Evolutionary conservation across 2,888 invertebrate species (phyloP).

Genomic region (Mellilla xanthometata): DNA sequence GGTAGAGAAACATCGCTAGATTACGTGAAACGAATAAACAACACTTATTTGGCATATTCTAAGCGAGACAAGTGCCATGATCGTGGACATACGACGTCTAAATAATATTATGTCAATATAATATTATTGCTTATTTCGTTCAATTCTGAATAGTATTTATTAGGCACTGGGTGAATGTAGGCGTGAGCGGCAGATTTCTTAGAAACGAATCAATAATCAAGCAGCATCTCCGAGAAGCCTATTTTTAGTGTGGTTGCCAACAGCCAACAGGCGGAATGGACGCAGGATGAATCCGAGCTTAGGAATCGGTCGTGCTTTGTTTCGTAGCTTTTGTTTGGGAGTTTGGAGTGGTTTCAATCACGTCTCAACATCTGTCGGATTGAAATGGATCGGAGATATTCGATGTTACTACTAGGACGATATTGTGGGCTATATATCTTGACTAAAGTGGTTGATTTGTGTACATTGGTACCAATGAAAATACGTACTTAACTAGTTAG

Average conservation of each 20-base stretch:
- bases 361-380: slow-evolving; percentile 2
- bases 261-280: not conserved
- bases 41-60: slow-evolving; percentile 8
- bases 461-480: too few relatives aligned
- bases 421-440: too few relatives aligned
- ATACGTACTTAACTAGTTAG: too few relatives aligned
- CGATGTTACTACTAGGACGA: too few relatives aligned
- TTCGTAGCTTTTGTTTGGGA: slow-evolving; percentile 4
- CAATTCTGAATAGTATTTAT: slow-evolving; percentile 21
- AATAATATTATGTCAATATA: too few relatives aligned
- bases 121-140: slow-evolving; percentile 10
- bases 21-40: slow-evolving; percentile 4
- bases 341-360: slow-evolving; percentile 7
- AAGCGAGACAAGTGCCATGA: slow-evolving; percentile 6
- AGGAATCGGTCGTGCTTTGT: slow-evolving; percentile 4
- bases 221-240: slow-evolving; percentile 36
- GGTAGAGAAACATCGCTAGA: slow-evolving; percentile 3
- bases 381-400: not conserved
- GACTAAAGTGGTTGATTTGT: too few relatives aligned
- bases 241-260: slow-evolving; percentile 34
- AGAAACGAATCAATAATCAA: slow-evolving; percentile 37
- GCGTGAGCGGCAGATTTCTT: slow-evolving; percentile 26
- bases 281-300: slow-evolving; percentile 15
- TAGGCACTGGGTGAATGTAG: slow-evolving; percentile 11
- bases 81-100: slow-evolving; percentile 15